Evolutionary conservation across 2,888 invertebrate species (phyloP), one percentile per base, ranked within the genome.

Genomic region (Drosophila stalkeri): DNA sequence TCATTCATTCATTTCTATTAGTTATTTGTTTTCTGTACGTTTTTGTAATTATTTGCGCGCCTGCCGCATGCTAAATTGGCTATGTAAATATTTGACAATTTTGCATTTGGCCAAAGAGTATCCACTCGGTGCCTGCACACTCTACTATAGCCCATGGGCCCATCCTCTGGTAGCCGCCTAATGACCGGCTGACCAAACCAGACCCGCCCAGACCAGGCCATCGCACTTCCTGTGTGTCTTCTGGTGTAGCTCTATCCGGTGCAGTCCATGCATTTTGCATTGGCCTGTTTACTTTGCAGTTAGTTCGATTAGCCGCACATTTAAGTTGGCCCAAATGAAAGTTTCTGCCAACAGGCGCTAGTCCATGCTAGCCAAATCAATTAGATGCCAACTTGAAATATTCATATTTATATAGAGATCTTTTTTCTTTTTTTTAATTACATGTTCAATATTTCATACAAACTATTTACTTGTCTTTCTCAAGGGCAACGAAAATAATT

Each of bases 51-150:
- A 89, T 89, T 90, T 89, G 89, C 86, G 73, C 81, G 83, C 76
- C 74, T 75, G 82, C 80, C 85, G 82, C 79, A 87, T 81, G 90
- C 90, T 84, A 89, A 91, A 91, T 91, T 91, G 90, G 90, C 86
- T 89, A 75, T 66, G 90, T 73, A 90, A 91, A 91, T 91, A 91
- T 91, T 91, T 91, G 91, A 84, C 82, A 85, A 82, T 83, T 88
- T 86, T 90, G 75, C 80, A 80, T 81, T 87, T 86, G 72, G 67
- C 73, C 73, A 86, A 82, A 86, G 83, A 64, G 75, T 44, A 65
- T 46, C 39, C 51, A 11, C 18, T 20, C 41, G 20, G 60, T n/a
- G 35, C 20, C 51, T 8, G 23, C 20, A 11, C 23, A 3, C 33
- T 12, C 2, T 3, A 3, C 51, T 12, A 31, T 59, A n/a, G 44